Evolutionary conservation across 1,140 invertebrate species (phyloP), one percentile per base, ranked within the genome.

Genomic region (Bombus waltoni): DNA sequence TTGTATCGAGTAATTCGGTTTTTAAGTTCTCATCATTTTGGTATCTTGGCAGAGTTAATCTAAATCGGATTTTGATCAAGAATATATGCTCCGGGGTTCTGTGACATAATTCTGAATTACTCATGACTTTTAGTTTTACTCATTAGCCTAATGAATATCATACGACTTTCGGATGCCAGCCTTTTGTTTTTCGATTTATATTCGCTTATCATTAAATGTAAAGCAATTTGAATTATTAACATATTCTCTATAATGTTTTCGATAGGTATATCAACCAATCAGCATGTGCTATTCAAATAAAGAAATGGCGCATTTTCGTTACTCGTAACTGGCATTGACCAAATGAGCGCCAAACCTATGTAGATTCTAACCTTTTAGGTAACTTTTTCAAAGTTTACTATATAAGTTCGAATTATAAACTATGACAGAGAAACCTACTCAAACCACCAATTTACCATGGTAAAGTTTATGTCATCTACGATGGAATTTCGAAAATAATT

Each of bases 381-480:
- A 11, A 25, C 42, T 75, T 13, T 4, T 10, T 74, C 6, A 15
- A 35, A 38, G 2, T 72, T n/a, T 66, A 3, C 15, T 3, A 59
- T 13, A 8, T n/a, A 28, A 53, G 35, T 72, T 73, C 11, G 4
- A 59, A n/a, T 65, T n/a, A 18, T 35, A 68, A 59, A 83, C 6
- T 42, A 93, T 93, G 92, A 81, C 87, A 44, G 47, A 87, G 3
- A 90, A 42, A 35, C 15, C 62, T 15, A 92, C 94, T 86, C 86
- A 88, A 72, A 77, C 88, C n/a, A 91, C 85, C 79, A 96, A 96
- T 94, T 94, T 96, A 78, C 96, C 96, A 91, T 96, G 96, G 96
- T 96, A 89, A 93, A 90, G 92, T 76, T 40, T 68, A 47, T 22
- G 35, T 40, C 62, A 1, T 47, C 62, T 22, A 9, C 8, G 53